Percentiles rank a stretch among this genome's conserved stretches.
Evolutionary conservation across 1,140 invertebrate genomes (phyloP).

Genomic region (Lanistes nyassanus): DNA sequence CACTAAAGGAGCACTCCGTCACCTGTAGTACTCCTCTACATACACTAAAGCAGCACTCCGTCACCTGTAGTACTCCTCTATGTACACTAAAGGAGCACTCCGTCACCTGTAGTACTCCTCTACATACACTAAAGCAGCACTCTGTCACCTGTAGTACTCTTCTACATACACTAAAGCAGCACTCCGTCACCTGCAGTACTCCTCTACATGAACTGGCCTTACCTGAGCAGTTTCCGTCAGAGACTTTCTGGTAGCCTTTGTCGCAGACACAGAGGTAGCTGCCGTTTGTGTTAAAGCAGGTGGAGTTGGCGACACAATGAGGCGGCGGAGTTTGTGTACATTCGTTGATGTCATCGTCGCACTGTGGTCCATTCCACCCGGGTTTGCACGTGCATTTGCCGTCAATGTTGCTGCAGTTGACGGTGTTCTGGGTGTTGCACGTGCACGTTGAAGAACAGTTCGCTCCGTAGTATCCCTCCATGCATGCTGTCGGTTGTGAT

Average conservation of each 20-base stretch:
- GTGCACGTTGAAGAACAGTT: conserved; percentile 5
- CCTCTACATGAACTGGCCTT: too few species aligned
- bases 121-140: too few species aligned
- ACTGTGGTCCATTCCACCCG: conserved; percentile 4
- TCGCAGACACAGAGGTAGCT: conserved; percentile 17
- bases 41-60: too few species aligned
- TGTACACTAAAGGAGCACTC: too few species aligned
- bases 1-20: too few species aligned
- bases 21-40: too few species aligned
- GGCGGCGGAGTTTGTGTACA: neutral
- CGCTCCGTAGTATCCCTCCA: neutral
- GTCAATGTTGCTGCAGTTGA: neutral
- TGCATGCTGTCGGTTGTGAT: conserved; percentile 12
- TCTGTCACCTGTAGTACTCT: too few species aligned
- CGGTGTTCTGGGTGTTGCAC: neutral
- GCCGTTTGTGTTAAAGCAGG: conserved; percentile 22
- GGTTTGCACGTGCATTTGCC: conserved; percentile 11
- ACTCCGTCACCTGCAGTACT: too few species aligned
- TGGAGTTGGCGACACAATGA: neutral
- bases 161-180: too few species aligned
- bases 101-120: too few species aligned
- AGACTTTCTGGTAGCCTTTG: neutral
- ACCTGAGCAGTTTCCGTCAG: neutral
- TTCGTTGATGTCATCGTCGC: conserved; percentile 9
- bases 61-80: too few species aligned